These are phyloP conservation scores for Lophotis ruficrista DNA, from an alignment of 2,113 vertebrate species.

Conservation along the genomic window DNA sequence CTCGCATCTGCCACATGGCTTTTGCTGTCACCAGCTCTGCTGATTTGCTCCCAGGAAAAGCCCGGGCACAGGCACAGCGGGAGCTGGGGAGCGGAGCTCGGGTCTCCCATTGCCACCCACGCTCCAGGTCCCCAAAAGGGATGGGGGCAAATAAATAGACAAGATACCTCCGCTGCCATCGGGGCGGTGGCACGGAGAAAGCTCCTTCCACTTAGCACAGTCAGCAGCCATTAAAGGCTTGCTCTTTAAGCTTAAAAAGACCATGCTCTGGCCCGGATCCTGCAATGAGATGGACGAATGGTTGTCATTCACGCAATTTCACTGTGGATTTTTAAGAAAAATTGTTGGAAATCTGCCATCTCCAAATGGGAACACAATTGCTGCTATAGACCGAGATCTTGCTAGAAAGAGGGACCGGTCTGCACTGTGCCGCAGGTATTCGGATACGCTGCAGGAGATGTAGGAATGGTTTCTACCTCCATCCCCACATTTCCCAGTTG, in stretches of 20 bases:
- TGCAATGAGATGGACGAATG: not conserved
- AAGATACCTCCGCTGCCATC: not conserved
- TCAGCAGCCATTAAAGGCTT: not conserved
- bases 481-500: conserved; percentile 60
- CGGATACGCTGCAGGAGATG: not conserved
- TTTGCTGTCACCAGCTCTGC: conserved; percentile 29
- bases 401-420: not conserved
- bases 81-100: not conserved
- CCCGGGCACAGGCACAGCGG: not conserved
- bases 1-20: conserved; percentile 39
- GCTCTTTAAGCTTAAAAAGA: not conserved
- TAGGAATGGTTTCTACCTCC: conserved; percentile 27
- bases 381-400: not conserved
- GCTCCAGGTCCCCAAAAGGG: not conserved
- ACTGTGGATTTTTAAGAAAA: not conserved
- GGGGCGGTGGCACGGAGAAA: not conserved
- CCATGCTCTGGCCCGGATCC: not conserved
- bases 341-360: not conserved
- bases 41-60: conserved; percentile 17
- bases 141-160: not conserved
- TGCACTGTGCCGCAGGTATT: not conserved
- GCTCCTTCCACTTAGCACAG: not conserved
- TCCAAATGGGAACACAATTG: not conserved
- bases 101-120: not conserved
- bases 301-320: not conserved